Evolutionary conservation across 2,888 invertebrate genomes (phyloP).

Genomic region (Harpalus rubripes): DNA sequence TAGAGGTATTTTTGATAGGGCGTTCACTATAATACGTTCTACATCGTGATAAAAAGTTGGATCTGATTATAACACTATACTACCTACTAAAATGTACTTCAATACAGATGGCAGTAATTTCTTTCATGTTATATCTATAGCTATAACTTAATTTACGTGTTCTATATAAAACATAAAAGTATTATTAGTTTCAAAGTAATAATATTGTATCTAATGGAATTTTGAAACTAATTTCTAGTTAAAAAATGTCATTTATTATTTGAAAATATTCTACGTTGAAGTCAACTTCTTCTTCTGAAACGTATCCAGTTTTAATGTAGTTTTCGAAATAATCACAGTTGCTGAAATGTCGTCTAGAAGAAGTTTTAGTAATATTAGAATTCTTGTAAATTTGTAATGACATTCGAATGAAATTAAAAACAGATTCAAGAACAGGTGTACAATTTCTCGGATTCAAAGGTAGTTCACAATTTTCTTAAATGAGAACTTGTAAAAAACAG

Average conservation of each 20-base stretch:
- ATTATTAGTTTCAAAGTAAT: neutral
- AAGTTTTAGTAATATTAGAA: constrained; percentile 4
- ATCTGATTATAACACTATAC: too few relatives aligned
- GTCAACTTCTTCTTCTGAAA: neutral
- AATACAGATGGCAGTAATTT: neutral
- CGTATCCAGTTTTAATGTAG: constrained; percentile 9
- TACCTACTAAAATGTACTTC: too few relatives aligned
- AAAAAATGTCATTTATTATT: neutral
- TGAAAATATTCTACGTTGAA: neutral
- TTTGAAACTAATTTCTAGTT: neutral
- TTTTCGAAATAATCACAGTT: constrained; percentile 15
- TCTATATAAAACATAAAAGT: neutral
- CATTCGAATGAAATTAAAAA: constrained; percentile 31
- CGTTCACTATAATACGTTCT: too few relatives aligned
- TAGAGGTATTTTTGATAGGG: too few relatives aligned
- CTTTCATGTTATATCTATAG: neutral
- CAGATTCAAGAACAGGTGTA: constrained; percentile 28
- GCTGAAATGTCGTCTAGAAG: neutral
- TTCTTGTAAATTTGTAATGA: constrained; percentile 36
- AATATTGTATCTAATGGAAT: neutral
- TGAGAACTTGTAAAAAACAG: neutral
- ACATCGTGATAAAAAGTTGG: too few relatives aligned
- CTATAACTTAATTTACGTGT: neutral
- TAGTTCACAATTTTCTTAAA: constrained; percentile 16
- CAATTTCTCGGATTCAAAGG: constrained; percentile 19